Conservation (phyloP, 2,797 vertebrate species). For the Silurus lanzhouensis region DNA sequence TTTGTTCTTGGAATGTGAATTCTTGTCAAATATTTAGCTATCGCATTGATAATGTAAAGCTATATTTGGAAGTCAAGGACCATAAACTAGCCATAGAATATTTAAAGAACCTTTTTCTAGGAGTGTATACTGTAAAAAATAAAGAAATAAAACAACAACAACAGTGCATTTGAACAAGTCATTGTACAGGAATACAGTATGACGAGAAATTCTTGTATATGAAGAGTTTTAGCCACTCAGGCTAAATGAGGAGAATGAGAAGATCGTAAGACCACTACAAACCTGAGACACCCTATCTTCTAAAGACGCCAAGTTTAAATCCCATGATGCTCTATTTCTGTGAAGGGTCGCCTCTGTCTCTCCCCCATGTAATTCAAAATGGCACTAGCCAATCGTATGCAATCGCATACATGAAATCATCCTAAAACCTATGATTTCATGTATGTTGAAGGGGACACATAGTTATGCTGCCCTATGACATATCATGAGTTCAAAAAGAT, state of each 20-base stretch:
- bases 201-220: not conserved
- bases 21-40: not conserved
- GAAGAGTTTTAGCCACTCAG: not conserved
- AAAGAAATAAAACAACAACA: not conserved
- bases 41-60: not conserved
- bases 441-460: not conserved
- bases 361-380: not conserved
- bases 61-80: not conserved
- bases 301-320: not conserved
- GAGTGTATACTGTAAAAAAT: not conserved
- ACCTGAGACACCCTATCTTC: not conserved
- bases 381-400: not conserved
- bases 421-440: not conserved
- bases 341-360: not conserved
- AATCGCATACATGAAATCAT: too few relatives aligned
- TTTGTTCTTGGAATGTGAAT: not conserved
- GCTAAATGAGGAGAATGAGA: too few relatives aligned
- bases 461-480: too few relatives aligned
- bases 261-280: not conserved
- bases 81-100: not conserved
- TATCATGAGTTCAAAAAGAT: not conserved
- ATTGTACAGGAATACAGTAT: not conserved
- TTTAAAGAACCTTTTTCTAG: not conserved
- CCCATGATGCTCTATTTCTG: not conserved
- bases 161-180: not conserved